Evolutionary conservation across 2,888 invertebrate species (phyloP), one percentile per base, ranked within the genome.

Genomic region (Brachypterus glaber): DNA sequence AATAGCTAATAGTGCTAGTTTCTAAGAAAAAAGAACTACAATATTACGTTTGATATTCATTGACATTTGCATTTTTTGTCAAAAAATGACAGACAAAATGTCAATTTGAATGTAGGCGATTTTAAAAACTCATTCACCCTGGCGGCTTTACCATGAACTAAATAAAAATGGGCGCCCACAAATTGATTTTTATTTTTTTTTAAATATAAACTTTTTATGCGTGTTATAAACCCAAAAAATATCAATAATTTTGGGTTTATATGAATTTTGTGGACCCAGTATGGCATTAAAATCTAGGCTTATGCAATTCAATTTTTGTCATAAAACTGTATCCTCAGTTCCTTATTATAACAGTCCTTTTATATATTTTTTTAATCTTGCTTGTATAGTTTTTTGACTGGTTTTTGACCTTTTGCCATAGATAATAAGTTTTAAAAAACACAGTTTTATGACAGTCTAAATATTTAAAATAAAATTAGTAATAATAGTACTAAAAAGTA

Each of bases 381-480:
- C 14, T 25, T 37, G 16, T 31, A 31, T 17, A 21, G 30, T 15
- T 30, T 31, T 41, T 36, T 17, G 37, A 41, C 39, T 44, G 36
- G 30, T 39, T 25, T n/a, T n/a, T n/a, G n/a, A 15, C 29, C n/a
- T n/a, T n/a, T n/a, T n/a, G n/a, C 44, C 47, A 47, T 44, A 44
- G 43, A 33, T 29, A n/a, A n/a, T 45, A 43, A 41, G 39, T 37
- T 40, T n/a, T n/a, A n/a, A n/a, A n/a, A n/a, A n/a, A n/a, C n/a
- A 30, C 21, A 14, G 37, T 35, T 46, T 43, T 39, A 43, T 40
- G 38, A 40, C 33, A n/a, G n/a, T n/a, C n/a, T n/a, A n/a, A n/a
- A n/a, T n/a, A n/a, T n/a, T n/a, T n/a, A n/a, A n/a, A n/a, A n/a
- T n/a, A n/a, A n/a, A n/a, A n/a, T n/a, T n/a, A n/a, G n/a, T n/a